Percentiles rank a stretch among this genome's conserved stretches.
Evolutionary conservation across 2,888 invertebrate genomes (phyloP).

Genomic region (Philonicus albiceps): DNA sequence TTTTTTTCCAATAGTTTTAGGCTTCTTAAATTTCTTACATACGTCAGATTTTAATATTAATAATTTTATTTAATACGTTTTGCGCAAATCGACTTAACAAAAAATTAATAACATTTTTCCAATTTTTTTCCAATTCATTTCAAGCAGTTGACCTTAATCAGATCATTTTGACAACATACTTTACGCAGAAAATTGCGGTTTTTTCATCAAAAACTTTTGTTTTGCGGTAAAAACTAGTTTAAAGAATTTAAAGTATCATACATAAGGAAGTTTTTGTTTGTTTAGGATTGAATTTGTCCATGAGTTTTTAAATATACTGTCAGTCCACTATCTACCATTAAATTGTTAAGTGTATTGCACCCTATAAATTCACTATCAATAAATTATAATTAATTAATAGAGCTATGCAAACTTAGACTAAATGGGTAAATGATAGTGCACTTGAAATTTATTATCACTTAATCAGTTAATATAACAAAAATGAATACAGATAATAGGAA

Average conservation of each 20-base stretch:
- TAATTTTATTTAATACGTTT: background rate
- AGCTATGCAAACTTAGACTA: no score
- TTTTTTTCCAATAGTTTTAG: background rate
- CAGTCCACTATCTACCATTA: no score
- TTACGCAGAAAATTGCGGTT: background rate
- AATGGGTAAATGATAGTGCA: no score
- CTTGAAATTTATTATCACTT: no score
- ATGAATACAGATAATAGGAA: no score
- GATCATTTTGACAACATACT: background rate
- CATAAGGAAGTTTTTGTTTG: background rate
- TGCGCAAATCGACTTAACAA: background rate
- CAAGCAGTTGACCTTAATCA: background rate
- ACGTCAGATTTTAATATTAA: background rate
- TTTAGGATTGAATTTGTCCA: no score
- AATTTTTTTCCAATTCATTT: background rate
- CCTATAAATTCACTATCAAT: no score
- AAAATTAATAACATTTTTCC: background rate
- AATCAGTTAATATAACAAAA: no score
- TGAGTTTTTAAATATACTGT: no score
- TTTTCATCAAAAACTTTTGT: background rate
- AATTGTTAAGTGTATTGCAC: no score
- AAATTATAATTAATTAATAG: no score
- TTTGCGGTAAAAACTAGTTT: background rate
- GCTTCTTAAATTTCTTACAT: background rate
- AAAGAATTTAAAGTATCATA: background rate